phyloP scores from a whole-genome alignment of 2,888 invertebrate species.

The Ferdinandea cuprea region DNA sequence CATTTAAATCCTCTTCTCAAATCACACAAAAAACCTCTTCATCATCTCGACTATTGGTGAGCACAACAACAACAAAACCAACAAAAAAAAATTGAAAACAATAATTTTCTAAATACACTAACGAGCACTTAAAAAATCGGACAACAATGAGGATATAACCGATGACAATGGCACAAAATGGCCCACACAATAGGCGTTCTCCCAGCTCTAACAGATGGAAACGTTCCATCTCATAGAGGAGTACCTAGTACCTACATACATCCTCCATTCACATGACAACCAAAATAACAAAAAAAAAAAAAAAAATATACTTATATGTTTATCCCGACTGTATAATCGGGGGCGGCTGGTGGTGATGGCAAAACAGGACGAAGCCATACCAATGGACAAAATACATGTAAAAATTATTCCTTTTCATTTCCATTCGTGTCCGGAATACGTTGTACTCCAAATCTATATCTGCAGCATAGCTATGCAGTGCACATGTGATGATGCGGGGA shows the following conservation, averaged over 20 bases:
- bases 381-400: conserved; percentile 67
- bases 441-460: conserved; percentile 16
- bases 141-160: conserved; percentile 65
- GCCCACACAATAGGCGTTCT: conserved; percentile 41
- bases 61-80: conserved; percentile 17
- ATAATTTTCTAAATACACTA: conserved; percentile 65
- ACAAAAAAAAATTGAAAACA: conserved; percentile 20
- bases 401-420: conserved; percentile 72
- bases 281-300: conserved; percentile 29
- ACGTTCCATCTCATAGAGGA: conserved; percentile 37
- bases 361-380: conserved; percentile 54
- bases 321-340: conserved; percentile 3
- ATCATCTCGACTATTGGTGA: conserved; percentile 44
- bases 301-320: conserved; percentile 24
- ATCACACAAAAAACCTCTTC: conserved; percentile 32
- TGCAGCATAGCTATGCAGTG: conserved; percentile 39
- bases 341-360: conserved; percentile 26
- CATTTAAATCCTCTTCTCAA: conserved; percentile 50
- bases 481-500: conserved; percentile 42
- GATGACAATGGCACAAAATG: conserved; percentile 68
- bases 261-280: conserved; percentile 46
- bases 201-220: conserved; percentile 46
- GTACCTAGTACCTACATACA: neutral
- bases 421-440: conserved; percentile 69
- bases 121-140: conserved; percentile 68